phyloP scores from a whole-genome alignment of 2,797 vertebrate genomes.

The Heliangelus exortis region DNA sequence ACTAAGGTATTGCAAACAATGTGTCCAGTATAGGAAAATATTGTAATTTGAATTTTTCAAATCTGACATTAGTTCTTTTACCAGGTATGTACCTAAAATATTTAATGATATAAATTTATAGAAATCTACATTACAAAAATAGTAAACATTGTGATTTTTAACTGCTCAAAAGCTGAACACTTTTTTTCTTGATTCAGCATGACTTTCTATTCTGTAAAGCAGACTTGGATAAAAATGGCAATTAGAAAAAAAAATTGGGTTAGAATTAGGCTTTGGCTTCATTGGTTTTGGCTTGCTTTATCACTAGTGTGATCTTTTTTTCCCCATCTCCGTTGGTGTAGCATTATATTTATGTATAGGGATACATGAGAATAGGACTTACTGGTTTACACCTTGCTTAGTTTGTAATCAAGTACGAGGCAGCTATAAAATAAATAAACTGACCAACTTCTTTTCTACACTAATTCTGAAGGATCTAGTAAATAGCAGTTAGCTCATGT shows the following conservation, averaged over 20 bases:
- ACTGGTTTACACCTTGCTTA: not conserved
- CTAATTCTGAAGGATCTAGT: not conserved
- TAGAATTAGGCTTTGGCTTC: not conserved
- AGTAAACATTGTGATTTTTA: not conserved
- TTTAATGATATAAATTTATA: not conserved
- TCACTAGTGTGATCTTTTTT: not conserved
- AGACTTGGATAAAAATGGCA: not conserved
- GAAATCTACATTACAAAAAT: not conserved
- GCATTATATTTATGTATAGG: not conserved
- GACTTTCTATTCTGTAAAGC: not conserved
- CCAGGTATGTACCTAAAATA: not conserved
- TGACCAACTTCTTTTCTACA: not conserved
- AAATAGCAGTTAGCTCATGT: not conserved
- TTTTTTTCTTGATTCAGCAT: not conserved
- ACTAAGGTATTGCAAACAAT: constrained; percentile 48
- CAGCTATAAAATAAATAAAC: not conserved
- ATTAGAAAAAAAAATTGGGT: not conserved
- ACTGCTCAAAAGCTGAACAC: too few species aligned
- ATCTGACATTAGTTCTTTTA: constrained; percentile 20
- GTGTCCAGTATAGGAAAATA: constrained; percentile 47
- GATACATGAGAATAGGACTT: not conserved
- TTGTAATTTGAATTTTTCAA: constrained; percentile 54
- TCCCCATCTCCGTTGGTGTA: not conserved
- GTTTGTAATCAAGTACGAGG: not conserved
- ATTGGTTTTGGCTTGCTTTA: not conserved